These are phyloP conservation scores for Meloidogyne exigua DNA, from an alignment of 1,140 invertebrate species.

Conservation along the genomic window DNA sequence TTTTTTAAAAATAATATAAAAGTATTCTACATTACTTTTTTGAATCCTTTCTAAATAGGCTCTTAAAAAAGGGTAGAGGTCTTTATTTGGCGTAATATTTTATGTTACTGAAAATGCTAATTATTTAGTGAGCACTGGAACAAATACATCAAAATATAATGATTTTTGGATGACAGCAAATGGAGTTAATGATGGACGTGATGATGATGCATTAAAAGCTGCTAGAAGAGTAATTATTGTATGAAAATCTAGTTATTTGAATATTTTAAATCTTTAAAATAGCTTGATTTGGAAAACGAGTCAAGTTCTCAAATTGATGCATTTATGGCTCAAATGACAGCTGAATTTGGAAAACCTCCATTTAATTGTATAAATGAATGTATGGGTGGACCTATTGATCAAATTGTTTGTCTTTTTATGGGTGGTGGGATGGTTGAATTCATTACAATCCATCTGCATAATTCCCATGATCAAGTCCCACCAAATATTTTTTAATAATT, in stretches of 20 bases:
- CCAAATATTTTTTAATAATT: too few species aligned
- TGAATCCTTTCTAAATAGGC: too few species aligned
- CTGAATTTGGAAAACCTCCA: constrained; percentile 32
- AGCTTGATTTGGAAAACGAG: constrained; percentile 38
- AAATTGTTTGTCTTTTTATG: background rate
- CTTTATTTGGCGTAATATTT: too few species aligned
- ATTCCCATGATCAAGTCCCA: too few species aligned
- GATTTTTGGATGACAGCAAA: constrained; percentile 32
- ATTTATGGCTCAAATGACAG: constrained; percentile 33
- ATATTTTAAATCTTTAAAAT: background rate
- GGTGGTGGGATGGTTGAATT: too few species aligned
- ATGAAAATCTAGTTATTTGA: background rate
- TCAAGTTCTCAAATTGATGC: constrained; percentile 22
- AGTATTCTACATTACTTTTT: too few species aligned
- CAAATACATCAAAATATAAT: constrained; percentile 14
- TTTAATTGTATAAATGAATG: constrained; percentile 40
- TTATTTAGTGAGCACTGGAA: background rate
- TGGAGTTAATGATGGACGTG: constrained; percentile 33
- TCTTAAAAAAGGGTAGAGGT: too few species aligned
- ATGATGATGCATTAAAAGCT: constrained; percentile 31
- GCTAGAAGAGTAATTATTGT: constrained; percentile 32
- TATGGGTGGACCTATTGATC: constrained; percentile 26
- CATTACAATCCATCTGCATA: too few species aligned
- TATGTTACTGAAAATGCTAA: background rate
- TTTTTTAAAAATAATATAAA: too few species aligned